These are phyloP conservation scores for Macquaria ambigua DNA, from an alignment of 2,113 vertebrate genomes.

Conservation along the genomic window DNA sequence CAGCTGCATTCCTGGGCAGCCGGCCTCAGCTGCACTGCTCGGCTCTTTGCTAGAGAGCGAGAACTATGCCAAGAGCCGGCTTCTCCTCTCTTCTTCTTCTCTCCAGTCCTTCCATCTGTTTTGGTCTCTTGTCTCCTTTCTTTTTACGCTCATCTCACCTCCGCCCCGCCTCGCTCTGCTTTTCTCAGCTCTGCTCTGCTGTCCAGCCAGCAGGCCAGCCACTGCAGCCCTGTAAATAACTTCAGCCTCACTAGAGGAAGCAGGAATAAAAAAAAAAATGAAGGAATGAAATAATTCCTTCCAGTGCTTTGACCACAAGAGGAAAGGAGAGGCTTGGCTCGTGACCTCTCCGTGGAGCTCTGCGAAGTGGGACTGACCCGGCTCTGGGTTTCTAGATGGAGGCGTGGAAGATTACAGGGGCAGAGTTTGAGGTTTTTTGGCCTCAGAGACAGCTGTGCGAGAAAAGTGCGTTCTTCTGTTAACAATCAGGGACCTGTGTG, in stretches of 20 bases:
- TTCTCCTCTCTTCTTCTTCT: constrained; percentile 47
- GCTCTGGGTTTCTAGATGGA: constrained; percentile 47
- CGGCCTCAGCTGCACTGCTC: constrained; percentile 58
- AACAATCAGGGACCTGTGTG: constrained; percentile 57
- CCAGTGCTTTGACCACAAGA: constrained; percentile 58
- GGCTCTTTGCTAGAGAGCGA: constrained; percentile 63
- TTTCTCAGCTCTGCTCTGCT: constrained; percentile 42
- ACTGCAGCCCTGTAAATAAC: constrained; percentile 69
- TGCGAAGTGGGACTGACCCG: constrained; percentile 38
- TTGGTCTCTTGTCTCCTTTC: constrained; percentile 57
- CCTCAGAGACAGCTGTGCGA: constrained; percentile 9
- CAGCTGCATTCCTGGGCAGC: constrained; percentile 84
- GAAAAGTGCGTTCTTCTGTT: constrained; percentile 44
- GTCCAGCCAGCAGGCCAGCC: constrained; percentile 36
- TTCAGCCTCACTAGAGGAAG: constrained; percentile 53
- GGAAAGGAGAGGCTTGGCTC: constrained; percentile 65
- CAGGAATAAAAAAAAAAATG: constrained; percentile 45
- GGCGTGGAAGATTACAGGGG: constrained; percentile 30
- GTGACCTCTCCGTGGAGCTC: constrained; percentile 57
- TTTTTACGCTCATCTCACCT: constrained; percentile 59
- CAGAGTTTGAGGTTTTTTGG: constrained; percentile 31
- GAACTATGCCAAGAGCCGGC: constrained; percentile 62
- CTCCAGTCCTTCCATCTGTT: constrained; percentile 64
- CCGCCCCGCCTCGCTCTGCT: constrained; percentile 26
- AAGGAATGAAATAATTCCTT: constrained; percentile 61